These are phyloP conservation scores for Thunnus albacares DNA, from an alignment of 2,797 vertebrate genomes.

Conservation along the genomic window DNA sequence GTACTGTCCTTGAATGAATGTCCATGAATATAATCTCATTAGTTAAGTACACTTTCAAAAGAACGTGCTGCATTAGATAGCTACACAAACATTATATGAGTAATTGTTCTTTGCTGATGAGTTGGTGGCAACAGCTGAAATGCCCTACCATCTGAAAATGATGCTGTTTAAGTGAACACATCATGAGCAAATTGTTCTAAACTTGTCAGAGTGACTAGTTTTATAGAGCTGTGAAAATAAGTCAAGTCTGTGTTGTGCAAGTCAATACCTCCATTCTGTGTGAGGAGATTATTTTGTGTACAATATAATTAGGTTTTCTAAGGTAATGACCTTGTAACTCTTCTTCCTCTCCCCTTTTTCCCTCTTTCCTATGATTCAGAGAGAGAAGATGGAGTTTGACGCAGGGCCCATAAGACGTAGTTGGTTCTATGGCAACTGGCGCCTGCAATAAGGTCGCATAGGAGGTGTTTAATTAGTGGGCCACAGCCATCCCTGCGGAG, in stretches of 20 bases:
- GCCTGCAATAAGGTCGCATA: slow-evolving; percentile 80
- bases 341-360: slow-evolving; percentile 12
- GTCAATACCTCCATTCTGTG: slow-evolving; percentile 67
- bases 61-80: neutral
- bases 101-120: neutral
- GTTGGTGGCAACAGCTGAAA: neutral
- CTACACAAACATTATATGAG: neutral
- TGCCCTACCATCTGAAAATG: neutral
- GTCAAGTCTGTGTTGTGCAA: slow-evolving; percentile 38
- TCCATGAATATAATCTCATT: slow-evolving; percentile 2
- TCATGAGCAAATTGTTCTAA: slow-evolving; percentile 18
- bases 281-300: slow-evolving; percentile 65
- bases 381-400: slow-evolving; percentile 77
- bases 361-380: slow-evolving; percentile 64
- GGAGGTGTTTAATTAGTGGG: slow-evolving; percentile 89
- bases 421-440: slow-evolving; percentile 78
- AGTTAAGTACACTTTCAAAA: neutral
- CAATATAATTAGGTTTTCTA: slow-evolving; percentile 66
- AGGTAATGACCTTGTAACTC: slow-evolving; percentile 79
- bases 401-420: slow-evolving; percentile 70
- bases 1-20: neutral
- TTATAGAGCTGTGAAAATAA: slow-evolving; percentile 14
- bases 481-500: slow-evolving; percentile 80
- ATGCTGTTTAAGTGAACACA: slow-evolving; percentile 2
- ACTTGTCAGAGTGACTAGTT: slow-evolving; percentile 23